Conservation (phyloP, 1,140 invertebrate species). For the Mizuhopecten yessoensis region DNA sequence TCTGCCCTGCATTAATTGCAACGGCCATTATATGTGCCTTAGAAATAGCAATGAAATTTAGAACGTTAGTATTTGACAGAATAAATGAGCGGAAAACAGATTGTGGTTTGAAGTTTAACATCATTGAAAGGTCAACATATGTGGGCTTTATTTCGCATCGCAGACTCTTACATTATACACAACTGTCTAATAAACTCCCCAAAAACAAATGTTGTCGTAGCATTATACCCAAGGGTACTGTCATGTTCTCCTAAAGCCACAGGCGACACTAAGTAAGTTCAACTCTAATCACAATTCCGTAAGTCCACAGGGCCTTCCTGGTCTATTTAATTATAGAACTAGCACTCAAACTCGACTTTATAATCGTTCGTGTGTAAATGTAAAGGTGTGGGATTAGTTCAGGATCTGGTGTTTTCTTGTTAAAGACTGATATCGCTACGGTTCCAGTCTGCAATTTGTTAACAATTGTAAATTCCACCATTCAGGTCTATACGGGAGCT, state of each 20-base stretch:
- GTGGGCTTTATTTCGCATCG: background rate
- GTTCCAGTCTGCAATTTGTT: too few species aligned
- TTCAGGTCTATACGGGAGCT: too few species aligned
- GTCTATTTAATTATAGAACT: slow-evolving; percentile 11
- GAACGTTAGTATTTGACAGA: too few species aligned
- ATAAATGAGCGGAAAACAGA: too few species aligned
- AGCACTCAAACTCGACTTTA: background rate
- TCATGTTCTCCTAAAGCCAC: background rate
- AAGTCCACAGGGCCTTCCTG: background rate
- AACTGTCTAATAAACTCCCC: background rate
- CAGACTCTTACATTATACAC: background rate
- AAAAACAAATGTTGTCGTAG: background rate
- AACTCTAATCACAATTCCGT: background rate
- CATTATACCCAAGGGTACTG: background rate
- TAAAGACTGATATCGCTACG: background rate
- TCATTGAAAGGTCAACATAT: too few species aligned
- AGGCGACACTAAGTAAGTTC: background rate
- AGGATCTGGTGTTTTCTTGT: background rate
- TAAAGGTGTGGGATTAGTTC: background rate
- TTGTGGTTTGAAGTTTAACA: too few species aligned
- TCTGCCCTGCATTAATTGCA: too few species aligned
- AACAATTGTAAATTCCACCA: too few species aligned
- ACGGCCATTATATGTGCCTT: too few species aligned
- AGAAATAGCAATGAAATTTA: too few species aligned
- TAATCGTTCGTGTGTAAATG: background rate